Base-by-base conservation (phyloP, 2,113 vertebrate genomes). In the Theristicus caerulescens region DNA sequence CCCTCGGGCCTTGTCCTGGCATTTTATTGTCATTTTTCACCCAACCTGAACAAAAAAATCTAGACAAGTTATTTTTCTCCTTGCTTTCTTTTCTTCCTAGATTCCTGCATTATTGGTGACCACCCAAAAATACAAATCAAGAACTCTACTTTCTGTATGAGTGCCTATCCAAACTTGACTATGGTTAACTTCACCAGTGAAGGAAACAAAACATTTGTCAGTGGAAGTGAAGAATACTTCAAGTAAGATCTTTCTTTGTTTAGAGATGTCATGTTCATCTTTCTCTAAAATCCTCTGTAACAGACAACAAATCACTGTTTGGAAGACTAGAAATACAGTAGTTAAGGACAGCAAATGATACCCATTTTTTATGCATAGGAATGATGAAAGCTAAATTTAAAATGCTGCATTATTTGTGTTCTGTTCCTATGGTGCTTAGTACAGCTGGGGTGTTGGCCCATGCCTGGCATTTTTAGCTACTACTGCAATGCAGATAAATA, bases 201-300 rank as follows among this genome's bases (percentile, higher is more conserved):
- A 46, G 96, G 94, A 67, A 99, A 99, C 97, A 99, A 99, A 97
- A 99, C 98, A 0, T 99, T 99, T 61, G 99, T 99, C 98, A 99
- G 99, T 88, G 99, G 99, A 62, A 99, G 99, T 25, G 99, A 99
- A 97, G 99, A 99, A 81, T 99, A 99, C 91, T 99, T 99, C 98
- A 99, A 99, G 99, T 99, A 98, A 99, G 99, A 97, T 15, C 15
- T 47, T 46, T 31, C 8, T 89, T 86, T 94, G 18, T 47, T 81
- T 29, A 13, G 27, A 79, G 65, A 49, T 2, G 1, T 47, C 13
- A 17, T 1, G 7, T 19, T 47, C 16, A 26, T 62, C 16, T 78
- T 61, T 7, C 51, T 73, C 26, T 83, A 61, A 93, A 96, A 42
- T n/a, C 31, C 10, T 2, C 8, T 10, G 31, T 11, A 55, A 38